Percentiles rank a stretch among this genome's conserved stretches.
Evolutionary conservation across 2,113 vertebrate genomes (phyloP).

Genomic region (Aramus guarauna): DNA sequence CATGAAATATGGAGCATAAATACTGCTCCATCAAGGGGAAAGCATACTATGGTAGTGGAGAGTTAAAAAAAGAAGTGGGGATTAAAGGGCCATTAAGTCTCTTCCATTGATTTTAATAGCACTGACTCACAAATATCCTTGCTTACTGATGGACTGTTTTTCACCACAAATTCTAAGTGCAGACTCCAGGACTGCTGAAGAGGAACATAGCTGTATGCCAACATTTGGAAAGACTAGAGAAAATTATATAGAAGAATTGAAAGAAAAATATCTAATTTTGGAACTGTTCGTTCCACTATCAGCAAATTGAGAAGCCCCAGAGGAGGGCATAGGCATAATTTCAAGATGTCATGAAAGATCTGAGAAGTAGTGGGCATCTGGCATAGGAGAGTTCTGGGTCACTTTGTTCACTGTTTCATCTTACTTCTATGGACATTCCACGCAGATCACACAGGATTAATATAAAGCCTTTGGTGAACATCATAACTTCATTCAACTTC

Average conservation of each 20-base stretch:
- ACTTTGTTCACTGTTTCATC: not conserved
- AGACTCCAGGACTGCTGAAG: not conserved
- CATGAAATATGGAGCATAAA: not conserved
- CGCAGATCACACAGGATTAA: not conserved
- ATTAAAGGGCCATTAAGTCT: slow-evolving; percentile 10
- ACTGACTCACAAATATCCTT: not conserved
- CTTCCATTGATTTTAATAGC: not conserved
- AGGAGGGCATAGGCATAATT: not conserved
- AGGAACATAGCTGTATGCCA: not conserved
- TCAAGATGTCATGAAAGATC: not conserved
- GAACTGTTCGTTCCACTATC: not conserved
- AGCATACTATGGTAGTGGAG: not conserved
- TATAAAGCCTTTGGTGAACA: not conserved
- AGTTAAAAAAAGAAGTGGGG: not conserved
- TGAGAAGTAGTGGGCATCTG: not conserved
- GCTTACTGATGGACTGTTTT: not conserved
- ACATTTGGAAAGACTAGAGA: not conserved
- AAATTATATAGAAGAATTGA: not conserved
- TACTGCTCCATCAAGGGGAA: not conserved
- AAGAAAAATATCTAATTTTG: not conserved
- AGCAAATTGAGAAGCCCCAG: not conserved
- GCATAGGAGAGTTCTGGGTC: not conserved
- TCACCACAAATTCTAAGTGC: not conserved
- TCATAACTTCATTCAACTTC: not conserved
- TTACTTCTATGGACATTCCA: not conserved